A percentile compares a stretch with the other conserved stretches of the same genome.
Evolutionary conservation across 2,888 invertebrate genomes (phyloP).

Genomic region (Julus scandinavius): DNA sequence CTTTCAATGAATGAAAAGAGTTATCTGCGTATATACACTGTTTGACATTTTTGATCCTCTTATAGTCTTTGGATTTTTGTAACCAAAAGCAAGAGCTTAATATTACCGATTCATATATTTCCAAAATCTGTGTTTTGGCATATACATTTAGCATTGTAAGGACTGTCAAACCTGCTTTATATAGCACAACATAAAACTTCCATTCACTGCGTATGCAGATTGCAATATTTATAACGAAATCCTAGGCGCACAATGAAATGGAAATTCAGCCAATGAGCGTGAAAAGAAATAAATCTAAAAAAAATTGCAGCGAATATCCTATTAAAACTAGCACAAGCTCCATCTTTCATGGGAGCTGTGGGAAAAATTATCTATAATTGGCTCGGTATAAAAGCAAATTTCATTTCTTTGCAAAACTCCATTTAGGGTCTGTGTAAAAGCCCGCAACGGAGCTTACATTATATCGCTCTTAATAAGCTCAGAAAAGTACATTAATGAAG

Average conservation of each 20-base stretch:
- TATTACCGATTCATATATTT: not conserved
- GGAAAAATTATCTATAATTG: conserved; percentile 38
- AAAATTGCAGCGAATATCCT: not conserved
- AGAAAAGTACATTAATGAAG: not conserved
- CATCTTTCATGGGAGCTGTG: conserved; percentile 38
- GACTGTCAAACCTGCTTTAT: not conserved
- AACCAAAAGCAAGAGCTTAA: conserved; percentile 29
- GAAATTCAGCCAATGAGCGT: conserved; percentile 15
- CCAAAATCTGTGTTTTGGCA: not conserved
- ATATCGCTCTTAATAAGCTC: conserved; percentile 1
- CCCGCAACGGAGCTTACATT: conserved; percentile 24
- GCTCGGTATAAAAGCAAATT: conserved; percentile 42
- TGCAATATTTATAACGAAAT: conserved; percentile 30
- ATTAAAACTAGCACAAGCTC: not conserved
- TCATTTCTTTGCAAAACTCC: conserved; percentile 35
- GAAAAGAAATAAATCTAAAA: conserved; percentile 36
- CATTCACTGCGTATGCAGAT: not conserved
- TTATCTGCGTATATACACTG: not conserved
- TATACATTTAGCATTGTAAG: not conserved
- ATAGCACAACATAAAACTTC: not conserved
- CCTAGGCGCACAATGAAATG: not conserved
- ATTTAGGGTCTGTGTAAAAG: conserved; percentile 7
- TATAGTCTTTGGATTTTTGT: not conserved
- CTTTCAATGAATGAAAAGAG: not conserved
- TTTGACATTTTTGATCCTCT: conserved; percentile 22